Base-by-base conservation (phyloP, 1,140 invertebrate species). In the Macrotrachela quadricornifera region DNA sequence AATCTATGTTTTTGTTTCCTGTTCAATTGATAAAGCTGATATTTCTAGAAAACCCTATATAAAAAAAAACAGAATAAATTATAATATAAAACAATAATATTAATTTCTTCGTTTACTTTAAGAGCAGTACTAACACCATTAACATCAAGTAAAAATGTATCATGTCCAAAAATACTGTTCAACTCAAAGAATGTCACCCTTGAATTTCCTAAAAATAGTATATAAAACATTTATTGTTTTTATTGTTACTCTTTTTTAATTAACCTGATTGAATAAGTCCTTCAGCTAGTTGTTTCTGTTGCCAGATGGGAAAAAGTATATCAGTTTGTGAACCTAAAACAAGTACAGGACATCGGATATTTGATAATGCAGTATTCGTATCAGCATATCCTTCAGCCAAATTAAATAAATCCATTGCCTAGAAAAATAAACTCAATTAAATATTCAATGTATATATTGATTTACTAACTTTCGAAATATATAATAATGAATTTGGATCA, bases 361-460 rank as follows among this genome's bases (percentile, higher is more conserved):
- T 30, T 1, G 56, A 49, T 14, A 69, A 53, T n/a, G 59, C 65
- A 39, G 57, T 60, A 15, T 61, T 50, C 1, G 41, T 3, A 11
- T 57, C 58, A 4, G 38, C 44, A 47, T 57, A 64, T 2, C 59
- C 61, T 37, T 70, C 66, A 10, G 55, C 46, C 30, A 69, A 58
- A 54, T 69, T 64, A 62, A 68, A 70, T 53, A 70, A 56, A 54
- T 70, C 68, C 68, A 70, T 70, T 1, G 68, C 68, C 65, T 66
- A 42, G 8, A 55, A 38, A 30, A 55, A 11, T 45, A 4, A 2
- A 4, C 6, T 2, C 2, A 44, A 15, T 15, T 4, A 4, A 15
- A 17, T 4, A 2, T 4, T 44, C n/a, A 2, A 44, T 10, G 42
- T 30, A 30, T 30, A 44, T 2, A 44, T 4, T 16, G 17, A 17